Evolutionary conservation across 2,113 vertebrate genomes (phyloP).

Genomic region (Sander vitreus): DNA sequence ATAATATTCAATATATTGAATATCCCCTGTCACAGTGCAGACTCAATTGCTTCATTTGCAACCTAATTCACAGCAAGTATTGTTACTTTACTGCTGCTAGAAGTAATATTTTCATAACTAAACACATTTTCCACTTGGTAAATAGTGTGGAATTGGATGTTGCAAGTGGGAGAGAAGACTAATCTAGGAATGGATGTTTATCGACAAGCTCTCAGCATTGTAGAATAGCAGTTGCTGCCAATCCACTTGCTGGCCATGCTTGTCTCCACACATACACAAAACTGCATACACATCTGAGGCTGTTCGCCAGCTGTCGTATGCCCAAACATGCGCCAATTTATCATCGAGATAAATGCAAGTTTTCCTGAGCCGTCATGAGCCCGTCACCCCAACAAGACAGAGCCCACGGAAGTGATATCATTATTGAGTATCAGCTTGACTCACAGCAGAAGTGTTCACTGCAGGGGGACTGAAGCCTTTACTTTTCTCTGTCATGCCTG

Average conservation of each 20-base stretch:
- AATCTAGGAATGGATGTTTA: conserved; percentile 68
- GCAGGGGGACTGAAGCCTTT: conserved; percentile 44
- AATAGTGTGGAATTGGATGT: conserved; percentile 58
- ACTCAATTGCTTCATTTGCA: conserved; percentile 34
- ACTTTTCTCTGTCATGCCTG: conserved; percentile 50
- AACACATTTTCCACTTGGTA: conserved; percentile 47
- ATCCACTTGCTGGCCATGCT: conserved; percentile 34
- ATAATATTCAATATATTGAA: conserved; percentile 28
- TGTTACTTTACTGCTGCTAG: conserved; percentile 25
- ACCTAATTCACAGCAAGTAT: conserved; percentile 37
- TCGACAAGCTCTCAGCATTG: conserved; percentile 64
- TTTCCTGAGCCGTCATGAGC: conserved; percentile 57
- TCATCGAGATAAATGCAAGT: conserved; percentile 76
- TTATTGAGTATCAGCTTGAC: conserved; percentile 67
- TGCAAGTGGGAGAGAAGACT: conserved; percentile 54
- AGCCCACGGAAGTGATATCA: conserved; percentile 64
- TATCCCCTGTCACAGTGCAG: conserved; percentile 12
- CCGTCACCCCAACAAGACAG: conserved; percentile 59
- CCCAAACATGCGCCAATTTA: conserved; percentile 65
- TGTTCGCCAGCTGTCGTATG: conserved; percentile 65
- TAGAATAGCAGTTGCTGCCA: conserved; percentile 63
- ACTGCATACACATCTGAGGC: conserved; percentile 26
- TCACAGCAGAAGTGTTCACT: conserved; percentile 66
- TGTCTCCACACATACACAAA: conserved; percentile 38
- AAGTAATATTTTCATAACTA: conserved; percentile 31